Conservation (phyloP, 2,888 invertebrate genomes). For the Melipona beecheii region DNA sequence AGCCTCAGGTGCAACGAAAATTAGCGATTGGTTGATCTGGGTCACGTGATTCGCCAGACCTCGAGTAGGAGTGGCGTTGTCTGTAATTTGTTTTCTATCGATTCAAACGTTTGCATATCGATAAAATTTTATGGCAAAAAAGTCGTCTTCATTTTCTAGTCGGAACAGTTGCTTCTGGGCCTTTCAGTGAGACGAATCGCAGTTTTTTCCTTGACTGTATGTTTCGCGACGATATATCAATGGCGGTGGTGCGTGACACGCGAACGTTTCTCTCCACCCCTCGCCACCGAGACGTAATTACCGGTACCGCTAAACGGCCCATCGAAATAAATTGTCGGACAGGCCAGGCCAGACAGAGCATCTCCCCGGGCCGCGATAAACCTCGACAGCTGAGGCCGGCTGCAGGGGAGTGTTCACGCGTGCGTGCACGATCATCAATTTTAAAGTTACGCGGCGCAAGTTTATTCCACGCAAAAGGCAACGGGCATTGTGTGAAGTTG, state of each 20-base stretch:
- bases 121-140: too few relatives aligned
- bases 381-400: conserved; percentile 23
- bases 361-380: conserved; percentile 54
- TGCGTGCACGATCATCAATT: conserved; percentile 73
- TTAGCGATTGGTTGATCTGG: too few relatives aligned
- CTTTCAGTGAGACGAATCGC: too few relatives aligned
- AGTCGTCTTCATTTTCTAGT: too few relatives aligned
- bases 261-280: neutral
- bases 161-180: too few relatives aligned
- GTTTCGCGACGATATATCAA: conserved; percentile 7
- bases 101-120: too few relatives aligned
- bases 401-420: conserved; percentile 64
- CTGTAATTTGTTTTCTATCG: too few relatives aligned
- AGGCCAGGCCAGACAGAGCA: conserved; percentile 13
- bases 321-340: conserved; percentile 44
- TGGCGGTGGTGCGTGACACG: conserved; percentile 5
- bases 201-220: too few relatives aligned
- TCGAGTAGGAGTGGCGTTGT: too few relatives aligned
- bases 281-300: conserved; percentile 31
- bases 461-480: conserved; percentile 73
- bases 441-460: conserved; percentile 78
- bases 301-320: conserved; percentile 28
- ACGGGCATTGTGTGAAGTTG: conserved; percentile 77
- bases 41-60: too few relatives aligned
- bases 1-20: too few relatives aligned